Base-by-base conservation (phyloP, 2,113 vertebrate genomes). In the Tenrec ecaudatus region DNA sequence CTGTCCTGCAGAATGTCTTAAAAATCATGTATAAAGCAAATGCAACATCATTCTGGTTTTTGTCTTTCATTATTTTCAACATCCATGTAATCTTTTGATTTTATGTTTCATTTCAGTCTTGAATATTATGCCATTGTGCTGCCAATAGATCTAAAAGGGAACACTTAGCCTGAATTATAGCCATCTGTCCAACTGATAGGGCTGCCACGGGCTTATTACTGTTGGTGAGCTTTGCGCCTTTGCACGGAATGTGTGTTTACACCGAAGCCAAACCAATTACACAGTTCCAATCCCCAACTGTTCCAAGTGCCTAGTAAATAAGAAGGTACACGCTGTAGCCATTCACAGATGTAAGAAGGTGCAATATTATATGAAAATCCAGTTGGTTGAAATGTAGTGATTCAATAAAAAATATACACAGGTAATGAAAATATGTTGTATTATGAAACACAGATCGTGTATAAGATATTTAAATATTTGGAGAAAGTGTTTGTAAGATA, bases 211-310 rank as follows among this genome's bases (percentile, higher is more conserved):
- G 64, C 69, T 77, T 94, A 90, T 94, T 83, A 73, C 75, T 86
- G 82, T 87, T 88, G 33, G 92, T 84, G 89, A 92, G 93, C 33
- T 97, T 82, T 96, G 87, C 91, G 90, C 90, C 90, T 96, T 95
- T 86, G 95, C 31, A 20, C 92, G 85, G 38, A 76, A 95, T 93
- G 86, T 33, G 47, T 96, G 96, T 64, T 83, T 95, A 40, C 90
- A 75, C 71, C 31, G 75, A 88, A 96, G 95, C 95, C 94, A 96
- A 95, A 86, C 78, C 89, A 94, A 96, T 97, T 94, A 94, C 53
- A 75, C 88, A 93, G 92, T 95, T 95, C 95, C 88, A 92, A 84
- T 93, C 40, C 40, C 36, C 85, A 94, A 94, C 33, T 71, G 82
- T 89, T 91, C 85, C 89, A 92, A 84, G 82, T 92, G 91, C 89